A percentile compares a stretch with the other conserved stretches of the same genome.
These are phyloP conservation scores for Pelodiscus sinensis DNA, from an alignment of 2,113 vertebrate genomes.

Conservation along the genomic window DNA sequence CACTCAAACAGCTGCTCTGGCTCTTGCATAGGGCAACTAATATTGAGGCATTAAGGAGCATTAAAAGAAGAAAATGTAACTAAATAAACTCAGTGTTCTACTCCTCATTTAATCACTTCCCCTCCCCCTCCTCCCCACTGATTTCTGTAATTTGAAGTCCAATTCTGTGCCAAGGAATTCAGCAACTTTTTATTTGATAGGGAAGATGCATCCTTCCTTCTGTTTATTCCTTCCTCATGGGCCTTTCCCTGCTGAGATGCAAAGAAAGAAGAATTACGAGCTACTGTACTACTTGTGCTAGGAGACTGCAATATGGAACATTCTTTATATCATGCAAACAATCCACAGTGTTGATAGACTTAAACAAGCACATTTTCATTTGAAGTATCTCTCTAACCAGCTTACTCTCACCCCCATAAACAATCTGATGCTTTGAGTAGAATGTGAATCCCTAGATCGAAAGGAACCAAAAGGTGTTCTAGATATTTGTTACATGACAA, in stretches of 20 bases:
- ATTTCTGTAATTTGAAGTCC: neutral
- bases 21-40: neutral
- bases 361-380: conserved; percentile 12
- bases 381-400: neutral
- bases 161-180: neutral
- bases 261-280: conserved; percentile 41
- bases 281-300: neutral
- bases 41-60: conserved; percentile 27
- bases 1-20: conserved; percentile 29
- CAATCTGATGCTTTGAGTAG: neutral
- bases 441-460: neutral
- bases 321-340: conserved; percentile 13
- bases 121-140: neutral
- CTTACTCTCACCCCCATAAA: neutral
- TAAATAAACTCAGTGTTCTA: neutral
- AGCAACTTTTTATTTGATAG: neutral
- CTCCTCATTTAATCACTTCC: neutral
- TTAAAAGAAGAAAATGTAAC: conserved; percentile 3
- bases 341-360: neutral
- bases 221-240: conserved; percentile 5
- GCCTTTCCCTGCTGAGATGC: neutral
- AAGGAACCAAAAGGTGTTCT: neutral
- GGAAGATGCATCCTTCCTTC: neutral
- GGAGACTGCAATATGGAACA: neutral
- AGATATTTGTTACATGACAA: neutral